Percentiles rank a stretch among this genome's conserved stretches.
Evolutionary conservation across 2,113 vertebrate genomes (phyloP).

Genomic region (Thunnus maccoyii): DNA sequence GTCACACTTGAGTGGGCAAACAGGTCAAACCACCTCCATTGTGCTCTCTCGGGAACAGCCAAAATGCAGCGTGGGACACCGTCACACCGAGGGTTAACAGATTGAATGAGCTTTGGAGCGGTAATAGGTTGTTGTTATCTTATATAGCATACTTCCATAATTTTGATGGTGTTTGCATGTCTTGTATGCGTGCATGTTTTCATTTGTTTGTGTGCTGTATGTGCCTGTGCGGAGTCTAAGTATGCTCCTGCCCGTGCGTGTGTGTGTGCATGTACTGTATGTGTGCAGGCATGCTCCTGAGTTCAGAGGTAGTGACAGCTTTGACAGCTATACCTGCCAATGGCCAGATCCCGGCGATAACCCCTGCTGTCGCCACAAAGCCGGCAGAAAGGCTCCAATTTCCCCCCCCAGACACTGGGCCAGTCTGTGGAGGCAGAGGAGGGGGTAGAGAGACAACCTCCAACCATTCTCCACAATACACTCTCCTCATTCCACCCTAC

Average conservation of each 20-base stretch:
- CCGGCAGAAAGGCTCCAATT: conserved; percentile 93
- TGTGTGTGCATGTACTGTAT: conserved; percentile 24
- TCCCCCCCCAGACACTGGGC: conserved; percentile 92
- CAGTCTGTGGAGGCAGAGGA: conserved; percentile 88
- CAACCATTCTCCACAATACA: conserved; percentile 90
- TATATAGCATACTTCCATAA: conserved; percentile 79
- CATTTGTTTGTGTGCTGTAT: conserved; percentile 60
- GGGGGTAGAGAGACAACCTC: conserved; percentile 90
- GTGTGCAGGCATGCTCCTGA: conserved; percentile 66
- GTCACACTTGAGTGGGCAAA: conserved; percentile 83
- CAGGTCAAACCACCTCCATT: conserved; percentile 80
- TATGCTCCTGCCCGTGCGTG: conserved; percentile 17
- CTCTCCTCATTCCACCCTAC: conserved; percentile 86
- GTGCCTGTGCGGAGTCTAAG: conserved; percentile 27
- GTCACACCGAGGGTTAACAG: conserved; percentile 71
- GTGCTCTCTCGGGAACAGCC: conserved; percentile 64
- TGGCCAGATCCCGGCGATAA: conserved; percentile 92
- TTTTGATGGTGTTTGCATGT: conserved; percentile 76
- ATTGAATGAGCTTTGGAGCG: conserved; percentile 75
- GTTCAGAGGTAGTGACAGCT: conserved; percentile 80
- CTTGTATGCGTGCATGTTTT: conserved; percentile 57
- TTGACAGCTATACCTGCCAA: conserved; percentile 86
- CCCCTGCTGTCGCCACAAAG: conserved; percentile 91
- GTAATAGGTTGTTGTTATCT: conserved; percentile 83
- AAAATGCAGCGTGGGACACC: conserved; percentile 53